Conservation (phyloP, 2,888 invertebrate genomes). For the Odontocolon sp. region DNA sequence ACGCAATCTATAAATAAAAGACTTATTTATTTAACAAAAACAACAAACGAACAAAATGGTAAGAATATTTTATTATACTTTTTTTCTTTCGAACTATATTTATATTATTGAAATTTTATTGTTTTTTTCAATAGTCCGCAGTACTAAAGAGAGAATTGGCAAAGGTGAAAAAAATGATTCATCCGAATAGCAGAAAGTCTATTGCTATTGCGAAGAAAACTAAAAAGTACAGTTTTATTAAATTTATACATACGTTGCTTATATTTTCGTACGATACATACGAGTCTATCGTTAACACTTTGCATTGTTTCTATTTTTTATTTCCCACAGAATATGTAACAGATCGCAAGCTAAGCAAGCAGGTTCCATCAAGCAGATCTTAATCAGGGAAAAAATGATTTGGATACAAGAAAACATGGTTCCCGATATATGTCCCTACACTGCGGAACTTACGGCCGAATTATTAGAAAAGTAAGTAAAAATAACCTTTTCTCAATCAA, state of each 20-base stretch:
- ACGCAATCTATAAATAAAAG: too few species aligned
- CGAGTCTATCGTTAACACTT: background rate
- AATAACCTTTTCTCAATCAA: slow-evolving; percentile 13
- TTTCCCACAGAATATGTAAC: slow-evolving; percentile 81
- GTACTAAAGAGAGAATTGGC: slow-evolving; percentile 66
- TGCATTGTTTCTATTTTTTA: slow-evolving; percentile 20
- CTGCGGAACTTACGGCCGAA: slow-evolving; percentile 84
- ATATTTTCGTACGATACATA: background rate
- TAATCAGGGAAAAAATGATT: slow-evolving; percentile 88
- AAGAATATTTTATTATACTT: slow-evolving; percentile 8
- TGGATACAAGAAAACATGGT: slow-evolving; percentile 89
- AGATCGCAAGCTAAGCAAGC: slow-evolving; percentile 85
- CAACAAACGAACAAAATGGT: slow-evolving; percentile 28
- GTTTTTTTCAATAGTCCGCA: slow-evolving; percentile 60
- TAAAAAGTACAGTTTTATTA: slow-evolving; percentile 82
- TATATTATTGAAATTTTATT: slow-evolving; percentile 71
- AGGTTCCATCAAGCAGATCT: slow-evolving; percentile 87
- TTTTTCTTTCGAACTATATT: background rate
- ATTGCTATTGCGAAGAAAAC: slow-evolving; percentile 87
- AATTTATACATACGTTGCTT: slow-evolving; percentile 13
- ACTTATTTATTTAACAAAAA: background rate
- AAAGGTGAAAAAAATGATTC: slow-evolving; percentile 80
- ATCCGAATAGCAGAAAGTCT: slow-evolving; percentile 94
- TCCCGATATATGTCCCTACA: slow-evolving; percentile 83
- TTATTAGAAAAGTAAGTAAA: slow-evolving; percentile 83